Evolutionary conservation across 2,797 vertebrate species (phyloP), one percentile per base, ranked within the genome.

Genomic region (Cryptoblepharus egeriae): DNA sequence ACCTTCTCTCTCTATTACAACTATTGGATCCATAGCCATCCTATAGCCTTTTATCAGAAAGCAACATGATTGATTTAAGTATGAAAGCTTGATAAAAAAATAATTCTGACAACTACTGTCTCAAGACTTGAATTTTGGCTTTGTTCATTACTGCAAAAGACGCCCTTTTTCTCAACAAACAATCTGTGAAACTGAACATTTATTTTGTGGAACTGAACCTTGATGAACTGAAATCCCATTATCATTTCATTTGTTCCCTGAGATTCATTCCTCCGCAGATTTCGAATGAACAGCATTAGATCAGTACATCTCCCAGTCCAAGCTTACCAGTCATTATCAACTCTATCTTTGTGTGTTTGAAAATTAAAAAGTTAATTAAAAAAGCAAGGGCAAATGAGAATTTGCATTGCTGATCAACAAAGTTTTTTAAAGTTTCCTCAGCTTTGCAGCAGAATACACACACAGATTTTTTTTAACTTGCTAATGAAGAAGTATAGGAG

Each of bases 311-410:
- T 93, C 75, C 89, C 86, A 87, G 87, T 87, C 91, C 91, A 91
- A 88, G 89, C 91, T 91, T 89, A 92, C 92, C 85, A 93, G 90
- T 90, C 92, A 93, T 93, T 91, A 93, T 90, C 93, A 93, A 92
- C 90, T 90, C 77, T 92, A 93, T 90, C 93, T 94, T 94, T 94
- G 89, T 94, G 89, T 92, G 84, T 90, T 93, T 88, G 88, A 94
- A 94, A 94, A 94, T 93, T 92, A 93, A 88, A 91, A 94, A 93
- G 91, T 92, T 94, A 94, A 94, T 94, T 94, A 93, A 92, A 93
- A 88, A 92, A 92, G 74, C 76, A 83, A 86, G 88, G 80, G 86
- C 84, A 90, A 90, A 91, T 90, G 88, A 90, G 81, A 93, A 94
- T 93, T 94, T 92, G 87, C 87, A 93, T 93, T 94, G 93, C 90